Conservation (phyloP, 2,113 vertebrate species). For the Phylloscopus whistleri region DNA sequence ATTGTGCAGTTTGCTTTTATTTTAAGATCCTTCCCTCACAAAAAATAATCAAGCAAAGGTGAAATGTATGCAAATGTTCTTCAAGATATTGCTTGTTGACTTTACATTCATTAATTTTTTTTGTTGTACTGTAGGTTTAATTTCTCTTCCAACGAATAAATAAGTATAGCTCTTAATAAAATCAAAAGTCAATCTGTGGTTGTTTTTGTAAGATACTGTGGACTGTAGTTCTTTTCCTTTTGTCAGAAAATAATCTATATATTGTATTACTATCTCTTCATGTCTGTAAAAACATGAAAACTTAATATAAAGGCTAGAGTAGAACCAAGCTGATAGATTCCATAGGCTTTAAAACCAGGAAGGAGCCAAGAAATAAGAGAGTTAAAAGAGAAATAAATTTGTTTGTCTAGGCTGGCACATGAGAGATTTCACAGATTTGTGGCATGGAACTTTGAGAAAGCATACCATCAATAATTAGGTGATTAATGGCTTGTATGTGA, state of each 20-base stretch:
- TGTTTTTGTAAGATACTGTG: not conserved
- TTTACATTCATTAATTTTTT: not conserved
- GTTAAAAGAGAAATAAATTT: not conserved
- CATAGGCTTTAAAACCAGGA: not conserved
- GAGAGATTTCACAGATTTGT: not conserved
- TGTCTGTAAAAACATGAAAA: not conserved
- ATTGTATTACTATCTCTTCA: not conserved
- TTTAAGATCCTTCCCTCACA: not conserved
- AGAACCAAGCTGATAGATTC: not conserved
- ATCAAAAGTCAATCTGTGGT: not conserved
- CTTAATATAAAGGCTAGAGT: not conserved
- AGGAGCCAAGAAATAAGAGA: not conserved
- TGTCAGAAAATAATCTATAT: not conserved
- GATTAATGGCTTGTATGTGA: not conserved
- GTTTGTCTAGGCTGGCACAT: not conserved
- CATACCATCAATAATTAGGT: not conserved
- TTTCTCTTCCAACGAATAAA: not conserved
- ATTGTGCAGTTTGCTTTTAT: not conserved
- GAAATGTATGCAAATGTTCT: not conserved
- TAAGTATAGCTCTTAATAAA: not conserved
- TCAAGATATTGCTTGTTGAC: not conserved
- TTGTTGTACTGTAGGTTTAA: not conserved
- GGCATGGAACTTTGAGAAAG: not conserved
- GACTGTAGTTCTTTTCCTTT: not conserved
- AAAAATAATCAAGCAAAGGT: not conserved